Base-by-base conservation (phyloP, 2,888 invertebrate genomes). In the Pyrocoelia pectoralis region DNA sequence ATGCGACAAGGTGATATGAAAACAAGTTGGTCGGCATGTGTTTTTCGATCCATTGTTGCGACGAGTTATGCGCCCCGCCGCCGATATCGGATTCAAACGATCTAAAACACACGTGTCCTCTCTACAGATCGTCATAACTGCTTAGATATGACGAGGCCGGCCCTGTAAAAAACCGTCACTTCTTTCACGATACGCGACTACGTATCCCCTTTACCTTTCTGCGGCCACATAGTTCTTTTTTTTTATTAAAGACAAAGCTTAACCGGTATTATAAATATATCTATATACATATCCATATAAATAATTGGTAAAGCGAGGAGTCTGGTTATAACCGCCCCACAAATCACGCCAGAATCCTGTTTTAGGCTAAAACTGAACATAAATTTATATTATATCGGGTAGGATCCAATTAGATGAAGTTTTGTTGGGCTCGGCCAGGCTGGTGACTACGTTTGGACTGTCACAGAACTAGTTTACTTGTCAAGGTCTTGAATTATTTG, bases 311-410 rank as follows among this genome's bases (percentile, higher is more conserved):
- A 56, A 58, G 59, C 61, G 67, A 58, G 61, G 65, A 58, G 69
- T 66, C 71, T 58, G 63, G 66, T 55, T 56, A 56, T 56, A 62
- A 68, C 68, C 69, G 76, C 71, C 72, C 72, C 72, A 79, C 78
- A 79, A 79, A 79, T 79, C 79, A 79, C 75, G 69, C 66, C 70
- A 70, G 67, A 72, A 76, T 76, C 76, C 77, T 77, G 75, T 78
- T 78, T 76, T 76, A 72, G 72, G 70, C 75, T 72, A 77, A 79
- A 77, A 78, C 76, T 76, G 73, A 72, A 76, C 78, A 80, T 80
- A 80, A 80, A 80, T 80, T 78, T 78, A 78, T 79, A 80, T 80
- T 78, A 79, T 79, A 80, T 80, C 79, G 77, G 76, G 74, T 73
- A 72, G 76, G 74, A 73, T 74, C 76, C 79, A 79, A 80, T 80